A percentile compares a stretch with the other conserved stretches of the same genome.
These are phyloP conservation scores for Caerostris extrusa DNA, from an alignment of 1,140 invertebrate genomes.

Conservation along the genomic window DNA sequence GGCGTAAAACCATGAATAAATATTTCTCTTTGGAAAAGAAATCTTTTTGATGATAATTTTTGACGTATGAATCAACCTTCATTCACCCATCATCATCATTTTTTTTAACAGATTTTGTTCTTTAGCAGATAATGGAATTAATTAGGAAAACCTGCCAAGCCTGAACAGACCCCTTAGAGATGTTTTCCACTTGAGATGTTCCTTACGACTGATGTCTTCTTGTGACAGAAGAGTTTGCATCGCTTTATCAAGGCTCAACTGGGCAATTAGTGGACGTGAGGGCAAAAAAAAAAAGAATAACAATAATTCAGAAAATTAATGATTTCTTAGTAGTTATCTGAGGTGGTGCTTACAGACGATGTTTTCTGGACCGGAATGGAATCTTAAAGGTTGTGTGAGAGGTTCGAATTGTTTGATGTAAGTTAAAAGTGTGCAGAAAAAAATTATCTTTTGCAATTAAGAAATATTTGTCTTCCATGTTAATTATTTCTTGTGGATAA, in stretches of 20 bases:
- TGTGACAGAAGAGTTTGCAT: conserved; percentile 53
- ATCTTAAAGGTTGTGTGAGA: background rate
- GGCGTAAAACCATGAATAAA: background rate
- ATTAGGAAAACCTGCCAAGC: conserved; percentile 43
- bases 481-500: conserved; percentile 28
- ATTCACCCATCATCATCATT: background rate
- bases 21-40: background rate
- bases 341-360: background rate
- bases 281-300: background rate
- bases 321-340: conserved; percentile 42
- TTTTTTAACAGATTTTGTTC: background rate
- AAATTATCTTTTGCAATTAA: conserved; percentile 20
- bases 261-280: conserved; percentile 37
- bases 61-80: conserved; percentile 41
- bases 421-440: background rate
- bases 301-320: conserved; percentile 57
- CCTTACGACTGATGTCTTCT: background rate
- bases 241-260: conserved; percentile 52
- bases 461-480: background rate
- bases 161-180: conserved; percentile 24
- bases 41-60: background rate
- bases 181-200: conserved; percentile 41
- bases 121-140: conserved; percentile 45
- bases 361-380: conserved; percentile 4
- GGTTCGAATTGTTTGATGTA: background rate